Evolutionary conservation across 2,797 vertebrate genomes (phyloP).

Genomic region (Falco cherrug): DNA sequence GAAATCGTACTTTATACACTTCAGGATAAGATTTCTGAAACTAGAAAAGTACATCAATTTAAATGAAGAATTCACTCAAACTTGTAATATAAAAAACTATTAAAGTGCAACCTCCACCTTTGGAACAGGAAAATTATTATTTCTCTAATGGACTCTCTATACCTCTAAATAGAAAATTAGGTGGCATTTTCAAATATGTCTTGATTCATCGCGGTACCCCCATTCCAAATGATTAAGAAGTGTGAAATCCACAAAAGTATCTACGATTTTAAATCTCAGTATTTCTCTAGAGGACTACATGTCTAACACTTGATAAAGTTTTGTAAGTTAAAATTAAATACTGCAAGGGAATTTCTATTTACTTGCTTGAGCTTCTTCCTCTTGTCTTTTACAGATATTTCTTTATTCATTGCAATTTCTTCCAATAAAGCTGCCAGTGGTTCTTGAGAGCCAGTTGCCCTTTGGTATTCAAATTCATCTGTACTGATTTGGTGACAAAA

Average conservation of each 20-base stretch:
- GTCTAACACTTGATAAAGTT: neutral
- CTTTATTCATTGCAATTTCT: constrained; percentile 86
- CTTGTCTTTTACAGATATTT: constrained; percentile 89
- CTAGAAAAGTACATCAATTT: constrained; percentile 71
- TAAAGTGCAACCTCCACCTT: neutral
- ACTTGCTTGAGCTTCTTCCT: constrained; percentile 95
- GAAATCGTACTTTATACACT: constrained; percentile 88
- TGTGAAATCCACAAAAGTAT: neutral
- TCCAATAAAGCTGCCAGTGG: constrained; percentile 87
- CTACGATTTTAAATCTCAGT: neutral
- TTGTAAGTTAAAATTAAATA: neutral
- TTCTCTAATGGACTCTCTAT: neutral
- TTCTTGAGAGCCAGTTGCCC: constrained; percentile 80
- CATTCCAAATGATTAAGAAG: neutral
- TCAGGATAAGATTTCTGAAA: constrained; percentile 95
- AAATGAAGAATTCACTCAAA: neutral
- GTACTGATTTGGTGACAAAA: constrained; percentile 85
- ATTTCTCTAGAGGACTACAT: neutral
- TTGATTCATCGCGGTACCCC: neutral
- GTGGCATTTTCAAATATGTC: neutral
- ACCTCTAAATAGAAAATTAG: neutral
- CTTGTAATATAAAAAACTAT: neutral
- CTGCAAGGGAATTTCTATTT: neutral
- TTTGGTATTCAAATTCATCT: constrained; percentile 87
- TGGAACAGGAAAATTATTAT: neutral